Base-by-base conservation (phyloP, 1,140 invertebrate genomes). In the Drosophila tropicalis region DNA sequence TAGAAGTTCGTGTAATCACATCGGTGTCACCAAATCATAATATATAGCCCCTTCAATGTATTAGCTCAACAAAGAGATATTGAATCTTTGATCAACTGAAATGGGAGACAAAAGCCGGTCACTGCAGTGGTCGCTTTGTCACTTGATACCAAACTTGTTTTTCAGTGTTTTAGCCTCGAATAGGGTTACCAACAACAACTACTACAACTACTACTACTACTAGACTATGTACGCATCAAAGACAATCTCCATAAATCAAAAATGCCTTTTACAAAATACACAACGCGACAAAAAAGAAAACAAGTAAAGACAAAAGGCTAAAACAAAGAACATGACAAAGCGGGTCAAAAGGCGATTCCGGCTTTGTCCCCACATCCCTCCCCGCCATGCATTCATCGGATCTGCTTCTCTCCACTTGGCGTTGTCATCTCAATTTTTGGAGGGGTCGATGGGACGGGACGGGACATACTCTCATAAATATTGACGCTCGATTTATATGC, bases 381-480 rank as follows among this genome's bases (percentile, higher is more conserved):
- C 65, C 54, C 9, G 29, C 19, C 60, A 13, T 58, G 29, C 29
- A 51, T 41, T 13, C 22, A 34, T 13, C 34, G 5, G 15, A 10
- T 57, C 54, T 40, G 29, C 36, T 54, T 25, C 22, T 32, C 29
- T 19, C 1, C 22, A 25, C n/a, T 25, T 29, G 12, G 17, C 25
- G 25, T 76, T 76, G 73, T 76, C 74, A 76, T 70, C 73, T 78
- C 72, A 58, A 76, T 65, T 77, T 76, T 70, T 3, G 6, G 44
- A 22, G 3, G 44, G 58, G 67, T 70, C 29, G 60, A 62, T 77
- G 17, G 12, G 36, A 39, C 70, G 44, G 34, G 34, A 12, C 34
- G 34, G 44, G 44, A 51, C 44, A 9, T 51, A 51, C 44, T 62
- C 75, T 86, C 83, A 86, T 86, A 86, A 86, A 86, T 86, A 86